Conservation (phyloP, 1,140 invertebrate species). For the Sminthurinus signatus region DNA sequence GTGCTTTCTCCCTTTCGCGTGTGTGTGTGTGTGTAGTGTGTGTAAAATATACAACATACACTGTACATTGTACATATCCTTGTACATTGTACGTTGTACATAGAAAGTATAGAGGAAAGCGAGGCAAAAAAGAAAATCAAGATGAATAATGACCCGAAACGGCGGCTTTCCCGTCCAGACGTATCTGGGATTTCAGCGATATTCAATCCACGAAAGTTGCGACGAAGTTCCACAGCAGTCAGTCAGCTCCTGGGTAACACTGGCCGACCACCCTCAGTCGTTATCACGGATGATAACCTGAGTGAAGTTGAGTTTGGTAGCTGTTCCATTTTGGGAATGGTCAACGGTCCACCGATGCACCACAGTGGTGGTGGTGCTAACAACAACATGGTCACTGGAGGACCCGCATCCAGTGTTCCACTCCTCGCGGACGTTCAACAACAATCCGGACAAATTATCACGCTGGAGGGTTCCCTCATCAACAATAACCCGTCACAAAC, state of each 20-base stretch:
- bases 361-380: conserved; percentile 7
- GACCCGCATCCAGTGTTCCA: conserved; percentile 32
- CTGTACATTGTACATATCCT: too few species aligned
- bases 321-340: conserved; percentile 20
- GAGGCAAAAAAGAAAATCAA: conserved; percentile 12
- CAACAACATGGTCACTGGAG: neutral
- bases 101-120: neutral
- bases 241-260: conserved; percentile 32
- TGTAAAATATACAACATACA: too few species aligned
- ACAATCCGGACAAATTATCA: conserved; percentile 29
- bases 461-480: conserved; percentile 19
- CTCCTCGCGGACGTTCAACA: conserved; percentile 36
- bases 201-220: conserved; percentile 40
- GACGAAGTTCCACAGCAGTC: conserved; percentile 39
- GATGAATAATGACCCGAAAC: conserved; percentile 40
- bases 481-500: conserved; percentile 12
- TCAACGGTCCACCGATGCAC: conserved; percentile 16
- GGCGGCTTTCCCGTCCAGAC: conserved; percentile 38
- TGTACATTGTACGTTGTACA: too few species aligned
- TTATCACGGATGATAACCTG: conserved; percentile 41
- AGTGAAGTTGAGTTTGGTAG: conserved; percentile 32
- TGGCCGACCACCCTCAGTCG: conserved; percentile 29
- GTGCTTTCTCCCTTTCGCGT: too few species aligned
- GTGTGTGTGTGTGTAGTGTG: conserved; percentile 1
- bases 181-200: conserved; percentile 40